A percentile compares a stretch with the other conserved stretches of the same genome.
These are phyloP conservation scores for Nesidiocoris tenuis DNA, from an alignment of 2,888 invertebrate genomes.

Conservation along the genomic window DNA sequence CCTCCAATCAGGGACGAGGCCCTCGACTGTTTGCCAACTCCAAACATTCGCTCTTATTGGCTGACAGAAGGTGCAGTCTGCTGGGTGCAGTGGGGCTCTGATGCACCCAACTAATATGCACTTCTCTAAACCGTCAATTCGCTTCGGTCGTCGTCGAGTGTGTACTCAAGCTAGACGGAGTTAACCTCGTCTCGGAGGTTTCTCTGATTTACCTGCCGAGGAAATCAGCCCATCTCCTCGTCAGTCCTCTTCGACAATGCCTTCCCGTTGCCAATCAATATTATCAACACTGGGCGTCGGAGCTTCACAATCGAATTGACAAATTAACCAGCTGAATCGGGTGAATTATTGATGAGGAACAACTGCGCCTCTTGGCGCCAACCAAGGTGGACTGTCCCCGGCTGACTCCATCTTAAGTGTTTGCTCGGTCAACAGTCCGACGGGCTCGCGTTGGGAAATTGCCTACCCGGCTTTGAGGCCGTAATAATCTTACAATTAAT, in stretches of 20 bases:
- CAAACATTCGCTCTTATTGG: constrained; percentile 35
- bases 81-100: neutral
- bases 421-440: constrained; percentile 38
- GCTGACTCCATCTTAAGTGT: constrained; percentile 40
- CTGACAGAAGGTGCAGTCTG: constrained; percentile 14
- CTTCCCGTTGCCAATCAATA: neutral
- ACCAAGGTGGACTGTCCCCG: neutral
- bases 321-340: constrained; percentile 39
- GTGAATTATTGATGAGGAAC: constrained; percentile 35
- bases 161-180: constrained; percentile 39
- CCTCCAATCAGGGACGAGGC: constrained; percentile 31
- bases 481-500: constrained; percentile 42
- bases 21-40: constrained; percentile 27
- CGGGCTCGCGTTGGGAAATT: constrained; percentile 12
- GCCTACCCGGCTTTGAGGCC: constrained; percentile 25
- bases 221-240: neutral
- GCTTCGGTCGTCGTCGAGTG: constrained; percentile 7
- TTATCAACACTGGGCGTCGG: neutral
- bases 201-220: constrained; percentile 25
- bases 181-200: constrained; percentile 16
- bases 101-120: constrained; percentile 43
- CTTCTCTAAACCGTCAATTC: constrained; percentile 40
- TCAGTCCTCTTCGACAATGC: constrained; percentile 18
- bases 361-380: constrained; percentile 14
- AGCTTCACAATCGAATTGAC: constrained; percentile 39